Conservation (phyloP, 1,140 invertebrate genomes). For the Eueides isabella region DNA sequence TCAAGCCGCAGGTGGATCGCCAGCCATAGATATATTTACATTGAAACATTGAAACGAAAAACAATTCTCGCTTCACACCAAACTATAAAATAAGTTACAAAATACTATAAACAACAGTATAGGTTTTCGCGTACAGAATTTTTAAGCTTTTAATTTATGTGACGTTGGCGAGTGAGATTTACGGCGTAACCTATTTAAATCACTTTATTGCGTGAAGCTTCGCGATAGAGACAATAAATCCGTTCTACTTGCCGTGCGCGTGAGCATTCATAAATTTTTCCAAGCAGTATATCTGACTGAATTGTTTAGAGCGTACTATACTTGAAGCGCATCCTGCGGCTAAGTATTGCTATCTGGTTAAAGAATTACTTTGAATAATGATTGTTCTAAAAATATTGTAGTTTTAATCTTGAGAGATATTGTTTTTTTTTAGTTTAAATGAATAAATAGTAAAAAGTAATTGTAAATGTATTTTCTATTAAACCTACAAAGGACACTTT, state of each 20-base stretch:
- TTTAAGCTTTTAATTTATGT: conserved; percentile 46
- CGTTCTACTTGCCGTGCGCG: conserved; percentile 44
- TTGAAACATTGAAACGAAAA: not conserved
- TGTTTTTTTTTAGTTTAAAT: too few species aligned
- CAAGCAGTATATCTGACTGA: conserved; percentile 21
- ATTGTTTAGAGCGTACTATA: conserved; percentile 24
- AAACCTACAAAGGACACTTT: too few species aligned
- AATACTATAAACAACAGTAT: conserved; percentile 6
- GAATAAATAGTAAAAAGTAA: too few species aligned
- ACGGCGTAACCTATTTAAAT: conserved; percentile 56
- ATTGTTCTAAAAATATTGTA: not conserved
- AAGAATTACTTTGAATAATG: conserved; percentile 15
- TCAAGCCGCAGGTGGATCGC: too few species aligned
- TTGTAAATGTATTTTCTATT: too few species aligned
- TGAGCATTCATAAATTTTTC: conserved; percentile 63
- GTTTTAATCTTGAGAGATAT: too few species aligned
- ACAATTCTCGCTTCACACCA: not conserved
- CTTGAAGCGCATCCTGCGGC: conserved; percentile 28
- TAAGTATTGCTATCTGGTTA: conserved; percentile 29
- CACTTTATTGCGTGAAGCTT: conserved; percentile 57
- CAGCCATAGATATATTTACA: not conserved
- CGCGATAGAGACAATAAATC: conserved; percentile 67
- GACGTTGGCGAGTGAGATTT: conserved; percentile 45
- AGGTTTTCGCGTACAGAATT: conserved; percentile 25
- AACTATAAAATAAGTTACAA: not conserved